phyloP scores from a whole-genome alignment of 2,888 invertebrate genomes.

The Drosophila meridionalis region DNA sequence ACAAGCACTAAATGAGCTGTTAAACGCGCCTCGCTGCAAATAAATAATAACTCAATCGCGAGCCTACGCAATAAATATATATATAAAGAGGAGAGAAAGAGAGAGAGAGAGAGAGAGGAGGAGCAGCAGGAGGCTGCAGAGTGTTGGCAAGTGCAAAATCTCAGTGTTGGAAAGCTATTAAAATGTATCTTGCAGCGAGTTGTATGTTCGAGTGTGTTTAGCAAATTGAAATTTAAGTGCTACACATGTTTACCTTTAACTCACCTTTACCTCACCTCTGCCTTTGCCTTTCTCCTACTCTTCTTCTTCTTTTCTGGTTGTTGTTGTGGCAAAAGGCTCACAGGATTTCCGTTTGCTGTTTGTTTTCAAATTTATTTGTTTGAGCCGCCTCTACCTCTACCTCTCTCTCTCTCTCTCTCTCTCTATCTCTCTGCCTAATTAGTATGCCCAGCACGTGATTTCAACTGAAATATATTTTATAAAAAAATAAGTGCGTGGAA shows the following conservation, averaged over 20 bases:
- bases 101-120: not conserved
- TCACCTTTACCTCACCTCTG: not conserved
- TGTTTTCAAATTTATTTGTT: slow-evolving; percentile 57
- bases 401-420: not conserved
- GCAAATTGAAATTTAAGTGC: slow-evolving; percentile 74
- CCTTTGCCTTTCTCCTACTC: not conserved
- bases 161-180: slow-evolving; percentile 8
- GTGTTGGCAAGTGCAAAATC: slow-evolving; percentile 11
- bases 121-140: not conserved
- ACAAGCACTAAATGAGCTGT: slow-evolving; percentile 75
- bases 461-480: slow-evolving; percentile 53
- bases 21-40: slow-evolving; percentile 59
- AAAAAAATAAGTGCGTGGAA: slow-evolving; percentile 17
- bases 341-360: slow-evolving; percentile 76
- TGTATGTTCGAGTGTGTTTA: slow-evolving; percentile 13
- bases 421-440: slow-evolving; percentile 48
- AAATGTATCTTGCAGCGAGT: slow-evolving; percentile 29
- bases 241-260: slow-evolving; percentile 61
- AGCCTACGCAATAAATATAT: slow-evolving; percentile 46
- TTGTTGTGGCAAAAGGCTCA: slow-evolving; percentile 58
- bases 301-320: not conserved
- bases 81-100: not conserved
- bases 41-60: slow-evolving; percentile 76
- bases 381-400: slow-evolving; percentile 1
- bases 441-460: slow-evolving; percentile 57